Percentiles rank a stretch among this genome's conserved stretches.
Conservation (phyloP, 2,797 vertebrate genomes). For the Tolypeutes matacus region DNA sequence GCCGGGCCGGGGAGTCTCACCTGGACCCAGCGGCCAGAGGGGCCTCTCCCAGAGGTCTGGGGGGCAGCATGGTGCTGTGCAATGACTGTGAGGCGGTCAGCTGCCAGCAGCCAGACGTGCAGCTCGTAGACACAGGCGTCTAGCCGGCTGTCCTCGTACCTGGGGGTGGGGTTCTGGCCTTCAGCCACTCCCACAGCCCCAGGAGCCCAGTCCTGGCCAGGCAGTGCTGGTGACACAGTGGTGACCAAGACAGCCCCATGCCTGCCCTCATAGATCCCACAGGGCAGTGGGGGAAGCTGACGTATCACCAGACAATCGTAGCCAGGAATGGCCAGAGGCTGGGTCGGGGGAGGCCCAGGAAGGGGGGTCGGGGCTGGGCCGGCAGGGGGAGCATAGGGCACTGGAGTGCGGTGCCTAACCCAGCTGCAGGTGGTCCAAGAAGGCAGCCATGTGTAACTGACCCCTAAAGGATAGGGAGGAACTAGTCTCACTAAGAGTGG, state of each 20-base stretch:
- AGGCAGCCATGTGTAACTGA: neutral
- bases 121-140: conserved; percentile 90
- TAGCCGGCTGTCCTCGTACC: conserved; percentile 93
- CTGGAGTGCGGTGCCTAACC: too few relatives aligned
- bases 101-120: conserved; percentile 90
- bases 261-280: neutral
- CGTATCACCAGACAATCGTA: neutral
- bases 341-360: too few relatives aligned
- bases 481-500: neutral
- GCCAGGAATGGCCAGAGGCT: neutral
- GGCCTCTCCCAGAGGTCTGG: conserved; percentile 63
- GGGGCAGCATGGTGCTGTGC: conserved; percentile 85
- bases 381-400: neutral
- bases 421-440: neutral
- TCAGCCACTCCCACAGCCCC: neutral
- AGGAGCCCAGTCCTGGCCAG: neutral
- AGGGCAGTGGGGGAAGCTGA: neutral
- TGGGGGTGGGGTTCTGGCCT: conserved; percentile 70
- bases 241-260: neutral
- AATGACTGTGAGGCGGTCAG: conserved; percentile 89
- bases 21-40: conserved; percentile 78
- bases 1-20: neutral
- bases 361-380: neutral
- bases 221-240: neutral
- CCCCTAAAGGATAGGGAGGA: neutral